Base-by-base conservation (phyloP, 1,140 invertebrate genomes). In the Aricia agestis region DNA sequence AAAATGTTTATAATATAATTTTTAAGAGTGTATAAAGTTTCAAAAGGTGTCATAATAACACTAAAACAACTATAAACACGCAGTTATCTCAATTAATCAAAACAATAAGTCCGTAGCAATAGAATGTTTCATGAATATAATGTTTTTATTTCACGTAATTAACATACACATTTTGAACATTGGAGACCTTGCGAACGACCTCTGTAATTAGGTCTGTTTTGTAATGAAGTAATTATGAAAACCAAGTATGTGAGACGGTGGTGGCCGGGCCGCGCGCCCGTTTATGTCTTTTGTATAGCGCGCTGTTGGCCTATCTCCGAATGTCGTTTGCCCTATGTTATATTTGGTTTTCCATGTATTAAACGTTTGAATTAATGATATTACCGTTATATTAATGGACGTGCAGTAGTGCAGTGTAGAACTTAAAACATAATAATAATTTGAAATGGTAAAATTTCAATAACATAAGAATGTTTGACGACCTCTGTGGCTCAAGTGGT, bases 161-260 rank as follows among this genome's bases (percentile, higher is more conserved):
- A 52, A 52, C 13, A 52, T 52, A 52, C 45, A 52, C 45, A 52
- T 52, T 52, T 52, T 36, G 36, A 36, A 36, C 36, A 36, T 63
- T 63, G 18, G 18, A 63, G 59, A 63, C 59, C 59, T 63, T 63
- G 59, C 59, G 17, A 63, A 25, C 19, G 59, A 63, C 59, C 18
- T 63, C 59, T 63, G 59, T 63, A 63, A 63, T 63, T n/a, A 63
- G 59, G 59, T 63, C 10, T 63, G 19, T 63, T 63, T 63, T 63
- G 59, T 63, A 63, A 63, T 25, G 59, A 15, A 52, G 59, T 25
- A 7, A 63, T 63, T 63, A 63, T 52, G 45, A 52, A 52, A 52
- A 52, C 11, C 45, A 52, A 19, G 59, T 19, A 63, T 63, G 59
- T 25, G 59, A 59, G 15, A 59, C 58, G 18, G 52, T 59, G 18